Conservation (phyloP, 35 echinoderm and acorn worm species). For the Lytechinus pictus region DNA sequence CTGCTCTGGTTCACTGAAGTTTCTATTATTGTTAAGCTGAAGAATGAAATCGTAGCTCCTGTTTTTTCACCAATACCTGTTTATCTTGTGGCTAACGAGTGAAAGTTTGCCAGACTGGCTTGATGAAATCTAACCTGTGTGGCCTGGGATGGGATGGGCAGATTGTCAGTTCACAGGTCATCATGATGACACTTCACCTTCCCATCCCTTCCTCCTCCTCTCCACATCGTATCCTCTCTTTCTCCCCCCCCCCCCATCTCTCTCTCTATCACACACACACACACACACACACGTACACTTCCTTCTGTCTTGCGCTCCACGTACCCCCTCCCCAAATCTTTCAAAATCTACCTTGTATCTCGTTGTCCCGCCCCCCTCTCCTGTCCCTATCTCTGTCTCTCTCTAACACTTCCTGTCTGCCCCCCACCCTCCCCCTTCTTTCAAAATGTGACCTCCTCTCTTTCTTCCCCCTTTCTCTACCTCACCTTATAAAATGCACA, state of each 20-base stretch:
- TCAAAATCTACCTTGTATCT: neutral
- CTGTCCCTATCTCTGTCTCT: neutral
- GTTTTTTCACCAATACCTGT: neutral
- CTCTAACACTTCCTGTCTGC: too few species aligned
- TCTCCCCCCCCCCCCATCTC: neutral
- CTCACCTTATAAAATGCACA: too few species aligned
- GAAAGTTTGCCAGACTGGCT: neutral
- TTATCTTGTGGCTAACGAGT: neutral
- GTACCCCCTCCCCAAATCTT: neutral
- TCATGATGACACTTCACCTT: neutral
- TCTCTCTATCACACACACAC: neutral
- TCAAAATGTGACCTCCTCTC: too few species aligned
- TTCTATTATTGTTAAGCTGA: neutral
- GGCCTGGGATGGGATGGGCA: slow-evolving; percentile 5
- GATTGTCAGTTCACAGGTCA: slow-evolving; percentile 17
- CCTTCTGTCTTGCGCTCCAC: too few species aligned
- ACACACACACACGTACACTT: neutral
- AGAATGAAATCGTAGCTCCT: neutral
- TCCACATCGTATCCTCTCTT: neutral
- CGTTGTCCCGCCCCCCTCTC: too few species aligned
- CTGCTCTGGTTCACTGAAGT: neutral
- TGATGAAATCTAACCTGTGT: neutral
- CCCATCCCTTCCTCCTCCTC: neutral
- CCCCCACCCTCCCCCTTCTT: too few species aligned
- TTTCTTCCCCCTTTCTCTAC: too few species aligned